Evolutionary conservation across 30 jellyfish, hydroid and myxozoan species (phyloP).

Genomic region (Catostylus mosaicus): DNA sequence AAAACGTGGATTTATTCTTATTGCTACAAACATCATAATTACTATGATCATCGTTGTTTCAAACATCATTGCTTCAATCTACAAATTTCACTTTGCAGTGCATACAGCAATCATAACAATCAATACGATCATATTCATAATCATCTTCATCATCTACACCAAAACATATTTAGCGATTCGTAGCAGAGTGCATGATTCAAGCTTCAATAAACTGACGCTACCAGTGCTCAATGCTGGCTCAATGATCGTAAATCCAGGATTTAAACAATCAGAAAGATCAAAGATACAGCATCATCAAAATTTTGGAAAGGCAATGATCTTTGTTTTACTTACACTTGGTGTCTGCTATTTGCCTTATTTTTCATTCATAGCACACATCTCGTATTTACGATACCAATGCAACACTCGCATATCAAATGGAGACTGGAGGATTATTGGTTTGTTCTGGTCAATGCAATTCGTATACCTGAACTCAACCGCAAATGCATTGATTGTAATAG

Average conservation of each 20-base stretch:
- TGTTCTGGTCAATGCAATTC: constrained; percentile 50
- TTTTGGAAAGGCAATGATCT: constrained; percentile 67
- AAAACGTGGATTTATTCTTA: constrained; percentile 22
- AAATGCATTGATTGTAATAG: constrained; percentile 33
- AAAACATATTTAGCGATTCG: constrained; percentile 55
- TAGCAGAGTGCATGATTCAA: constrained; percentile 26
- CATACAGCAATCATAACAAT: constrained; percentile 47
- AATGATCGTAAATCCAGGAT: not conserved
- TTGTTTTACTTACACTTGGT: constrained; percentile 42
- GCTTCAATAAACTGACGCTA: not conserved
- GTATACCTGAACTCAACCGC: constrained; percentile 41
- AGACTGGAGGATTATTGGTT: not conserved
- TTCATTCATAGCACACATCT: constrained; percentile 27
- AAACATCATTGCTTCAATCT: constrained; percentile 27
- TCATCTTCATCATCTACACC: constrained; percentile 38
- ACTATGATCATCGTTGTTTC: constrained; percentile 7
- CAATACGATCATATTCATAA: constrained; percentile 21
- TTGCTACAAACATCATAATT: not conserved
- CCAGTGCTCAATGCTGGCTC: constrained; percentile 10
- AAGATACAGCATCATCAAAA: constrained; percentile 47
- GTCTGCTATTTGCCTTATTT: constrained; percentile 62
- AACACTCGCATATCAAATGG: not conserved
- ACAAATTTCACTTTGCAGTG: constrained; percentile 38
- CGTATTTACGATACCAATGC: constrained; percentile 9
- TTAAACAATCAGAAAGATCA: not conserved